Base-by-base conservation (phyloP, 2,888 invertebrate species). In the Plebejus melissa region DNA sequence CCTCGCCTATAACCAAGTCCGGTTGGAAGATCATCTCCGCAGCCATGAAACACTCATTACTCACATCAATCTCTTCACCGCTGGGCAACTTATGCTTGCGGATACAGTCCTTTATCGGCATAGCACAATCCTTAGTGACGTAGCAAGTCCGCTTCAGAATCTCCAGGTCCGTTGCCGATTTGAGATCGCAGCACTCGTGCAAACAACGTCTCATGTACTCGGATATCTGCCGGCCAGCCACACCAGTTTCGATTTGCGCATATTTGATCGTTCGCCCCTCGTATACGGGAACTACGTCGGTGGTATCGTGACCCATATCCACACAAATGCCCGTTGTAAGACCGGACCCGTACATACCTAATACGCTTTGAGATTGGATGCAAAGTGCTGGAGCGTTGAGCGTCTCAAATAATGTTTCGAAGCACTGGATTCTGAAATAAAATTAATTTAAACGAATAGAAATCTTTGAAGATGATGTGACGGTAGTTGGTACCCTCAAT, bases 361-460 rank as follows among this genome's bases (percentile, higher is more conserved):
- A 79, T 0, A 86, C 86, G 38, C 83, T 82, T 77, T 90, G 88
- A 0, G 88, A 77, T 76, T 90, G 90, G 2, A 92, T 81, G 74
- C 90, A 91, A 1, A 91, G 41, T 0, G 85, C 86, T 0, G 92
- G 90, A 1, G 81, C 79, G 69, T 92, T 93, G 1, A 93, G 79
- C 0, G 86, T 85, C 77, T 93, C 92, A 76, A 91, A 91, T 76
- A 90, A 88, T 60, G 91, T 82, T 79, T 93, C 88, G 74, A 90
- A 90, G 81, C 86, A 88, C 82, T 87, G 86, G 6, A 85, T 80
- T 81, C 92, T 91, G 87, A 38, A 83, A 83, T 9, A 0, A 60
- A 7, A 22, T 4, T 6, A 38, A 74, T 9, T 60, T 6, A 58
- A 58, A 32, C 9, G 9, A 74, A 7, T n/a, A n/a, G 9, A 69